Base-by-base conservation (phyloP, 2,888 invertebrate species). In the Pharmacophagus antenor region DNA sequence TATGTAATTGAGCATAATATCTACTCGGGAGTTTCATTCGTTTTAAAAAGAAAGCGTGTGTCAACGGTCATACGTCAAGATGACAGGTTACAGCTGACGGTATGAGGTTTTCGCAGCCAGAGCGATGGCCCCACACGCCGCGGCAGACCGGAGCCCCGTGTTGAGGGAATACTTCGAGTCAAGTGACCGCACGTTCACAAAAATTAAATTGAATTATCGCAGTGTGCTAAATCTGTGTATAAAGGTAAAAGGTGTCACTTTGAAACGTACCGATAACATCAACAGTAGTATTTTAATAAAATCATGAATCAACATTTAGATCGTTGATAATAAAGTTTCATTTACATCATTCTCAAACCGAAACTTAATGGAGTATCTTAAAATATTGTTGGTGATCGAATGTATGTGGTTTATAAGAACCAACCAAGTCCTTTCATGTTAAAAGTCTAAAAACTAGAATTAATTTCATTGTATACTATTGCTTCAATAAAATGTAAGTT, bases 41-140 rank as follows among this genome's bases (percentile, higher is more conserved):
- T n/a, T 42, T 42, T 42, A 42, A 51, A 57, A 57, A 44, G 27
- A 51, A 57, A 52, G n/a, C 21, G n/a, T 23, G 15, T 27, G 52
- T 31, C 58, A 23, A 4, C 37, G 3, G 8, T 23, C 37, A 52
- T 6, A 21, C 17, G 27, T 54, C 48, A 48, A 59, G 22, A 56
- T 56, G 60, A 60, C 60, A 51, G 23, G 51, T 56, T 51, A 44
- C 50, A 56, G 51, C 50, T 47, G 47, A 56, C 47, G 60, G 41
- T 51, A 61, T 61, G 60, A 61, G 47, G 60, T 62, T 18, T 42
- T 61, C 31, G 42, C 27, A 53, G 42, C 57, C 49, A 46, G 53
- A 53, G 70, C 65, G 62, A 70, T 69, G 62, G 63, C 62, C 56
- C 25, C 37, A 22, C 37, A 50, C 46, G 51, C 51, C 56, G 56